Conservation (phyloP, 2,113 vertebrate genomes). For the Turdus rufiventris region DNA sequence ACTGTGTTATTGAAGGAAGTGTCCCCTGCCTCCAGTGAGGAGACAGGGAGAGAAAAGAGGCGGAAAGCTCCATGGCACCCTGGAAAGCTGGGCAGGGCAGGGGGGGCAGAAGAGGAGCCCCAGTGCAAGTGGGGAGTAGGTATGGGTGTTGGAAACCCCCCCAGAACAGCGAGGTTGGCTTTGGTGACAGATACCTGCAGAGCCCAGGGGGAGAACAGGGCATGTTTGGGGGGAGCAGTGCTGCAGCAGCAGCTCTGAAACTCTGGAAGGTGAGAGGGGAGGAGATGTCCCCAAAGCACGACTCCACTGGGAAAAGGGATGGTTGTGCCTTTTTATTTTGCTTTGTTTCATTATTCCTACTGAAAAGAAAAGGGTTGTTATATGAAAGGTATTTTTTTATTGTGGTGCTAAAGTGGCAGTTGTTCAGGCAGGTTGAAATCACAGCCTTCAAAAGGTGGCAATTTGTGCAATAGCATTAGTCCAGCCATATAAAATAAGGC, state of each 20-base stretch:
- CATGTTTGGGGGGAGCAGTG: rapidly evolving
- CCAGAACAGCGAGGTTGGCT: rapidly evolving
- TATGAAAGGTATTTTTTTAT: constrained; percentile 31
- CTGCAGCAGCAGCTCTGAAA: not conserved
- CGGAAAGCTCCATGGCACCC: not conserved
- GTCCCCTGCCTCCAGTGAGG: not conserved
- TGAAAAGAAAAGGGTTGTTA: constrained; percentile 12
- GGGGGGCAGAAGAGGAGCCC: not conserved
- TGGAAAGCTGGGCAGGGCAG: not conserved
- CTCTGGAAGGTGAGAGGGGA: not conserved
- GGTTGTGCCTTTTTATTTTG: not conserved
- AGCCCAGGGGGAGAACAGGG: not conserved
- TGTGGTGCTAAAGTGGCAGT: constrained; percentile 36
- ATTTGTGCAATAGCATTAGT: constrained; percentile 46
- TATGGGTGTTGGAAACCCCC: not conserved
- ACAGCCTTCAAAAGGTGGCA: constrained; percentile 18
- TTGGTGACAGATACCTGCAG: not conserved
- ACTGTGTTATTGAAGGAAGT: not conserved
- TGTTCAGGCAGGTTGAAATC: constrained; percentile 28
- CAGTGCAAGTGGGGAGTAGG: rapidly evolving
- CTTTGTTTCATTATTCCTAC: not conserved
- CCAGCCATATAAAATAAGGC: not conserved
- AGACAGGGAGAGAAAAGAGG: not conserved
- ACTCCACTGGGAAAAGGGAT: not conserved
- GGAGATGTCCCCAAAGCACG: rapidly evolving